Evolutionary conservation across 2,797 vertebrate species (phyloP).

Genomic region (Cuniculus paca): DNA sequence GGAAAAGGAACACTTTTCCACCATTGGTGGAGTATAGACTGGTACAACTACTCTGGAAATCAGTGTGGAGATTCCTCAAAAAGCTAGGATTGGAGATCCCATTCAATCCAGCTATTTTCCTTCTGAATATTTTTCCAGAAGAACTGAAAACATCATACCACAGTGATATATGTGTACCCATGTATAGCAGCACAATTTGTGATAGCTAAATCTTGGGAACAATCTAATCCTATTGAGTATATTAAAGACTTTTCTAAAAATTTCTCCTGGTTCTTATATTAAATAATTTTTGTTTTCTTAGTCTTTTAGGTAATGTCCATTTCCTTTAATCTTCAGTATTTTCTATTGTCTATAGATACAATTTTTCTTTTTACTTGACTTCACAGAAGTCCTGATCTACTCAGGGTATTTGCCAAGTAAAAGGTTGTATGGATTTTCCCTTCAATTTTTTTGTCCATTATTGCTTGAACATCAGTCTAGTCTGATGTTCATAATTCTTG

Average conservation of each 20-base stretch:
- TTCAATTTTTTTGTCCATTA: background rate
- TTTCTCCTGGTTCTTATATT: background rate
- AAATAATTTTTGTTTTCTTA: background rate
- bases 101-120: too few relatives aligned
- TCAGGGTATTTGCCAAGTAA: background rate
- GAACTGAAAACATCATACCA: too few relatives aligned
- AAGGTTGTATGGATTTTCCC: background rate
- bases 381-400: slow-evolving; percentile 4
- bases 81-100: too few relatives aligned
- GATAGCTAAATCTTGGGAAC: too few relatives aligned
- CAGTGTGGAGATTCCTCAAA: too few relatives aligned
- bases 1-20: too few relatives aligned
- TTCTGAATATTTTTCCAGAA: too few relatives aligned
- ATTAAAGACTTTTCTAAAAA: background rate
- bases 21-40: too few relatives aligned
- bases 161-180: too few relatives aligned
- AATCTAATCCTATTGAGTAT: background rate
- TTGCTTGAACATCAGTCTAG: background rate
- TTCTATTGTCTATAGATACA: background rate
- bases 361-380: background rate
- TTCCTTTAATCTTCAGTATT: slow-evolving; percentile 37
- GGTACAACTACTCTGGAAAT: too few relatives aligned
- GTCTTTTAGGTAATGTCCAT: background rate
- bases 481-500: background rate
- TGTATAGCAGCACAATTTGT: too few relatives aligned